phyloP scores from a whole-genome alignment of 92 coral and sea anemone species.

The Porites lobata region DNA sequence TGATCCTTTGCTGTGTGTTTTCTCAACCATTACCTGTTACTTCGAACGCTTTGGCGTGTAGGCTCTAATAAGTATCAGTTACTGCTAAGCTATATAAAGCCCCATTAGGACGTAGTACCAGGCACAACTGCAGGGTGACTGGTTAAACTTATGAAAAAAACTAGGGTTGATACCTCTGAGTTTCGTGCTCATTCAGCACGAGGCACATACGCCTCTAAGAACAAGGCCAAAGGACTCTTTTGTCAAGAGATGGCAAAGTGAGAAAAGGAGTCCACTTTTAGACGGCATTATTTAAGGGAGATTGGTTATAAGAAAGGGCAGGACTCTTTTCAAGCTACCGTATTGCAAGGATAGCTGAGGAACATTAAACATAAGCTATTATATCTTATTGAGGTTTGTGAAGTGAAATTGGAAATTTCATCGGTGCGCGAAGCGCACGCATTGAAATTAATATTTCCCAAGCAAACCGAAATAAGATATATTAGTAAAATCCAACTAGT shows the following conservation, averaged over 20 bases:
- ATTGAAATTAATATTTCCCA: conserved; percentile 23
- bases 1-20: conserved; percentile 36
- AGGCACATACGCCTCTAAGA: conserved; percentile 60
- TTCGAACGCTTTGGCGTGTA: conserved; percentile 37
- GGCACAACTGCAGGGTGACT: conserved; percentile 59
- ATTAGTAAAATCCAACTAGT: no score
- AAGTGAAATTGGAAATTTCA: conserved; percentile 69
- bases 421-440: conserved; percentile 71
- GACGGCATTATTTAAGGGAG: conserved; percentile 46
- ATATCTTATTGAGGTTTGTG: conserved; percentile 63
- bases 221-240: conserved; percentile 53
- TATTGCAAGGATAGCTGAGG: neutral
- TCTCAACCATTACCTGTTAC: conserved; percentile 19
- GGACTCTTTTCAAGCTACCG: conserved; percentile 13
- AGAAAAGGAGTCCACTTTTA: conserved; percentile 54
- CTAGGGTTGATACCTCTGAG: conserved; percentile 62
- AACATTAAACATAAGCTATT: conserved; percentile 50
- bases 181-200: conserved; percentile 49
- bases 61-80: conserved; percentile 16
- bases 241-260: conserved; percentile 51
- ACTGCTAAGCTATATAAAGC: conserved; percentile 45
- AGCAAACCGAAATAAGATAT: conserved; percentile 61
- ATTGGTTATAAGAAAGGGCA: conserved; percentile 18
- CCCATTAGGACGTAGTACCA: conserved; percentile 46
- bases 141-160: conserved; percentile 26